Evolutionary conservation across 2,797 vertebrate genomes (phyloP), one percentile per base, ranked within the genome.

Genomic region (Bovichtus diacanthus): DNA sequence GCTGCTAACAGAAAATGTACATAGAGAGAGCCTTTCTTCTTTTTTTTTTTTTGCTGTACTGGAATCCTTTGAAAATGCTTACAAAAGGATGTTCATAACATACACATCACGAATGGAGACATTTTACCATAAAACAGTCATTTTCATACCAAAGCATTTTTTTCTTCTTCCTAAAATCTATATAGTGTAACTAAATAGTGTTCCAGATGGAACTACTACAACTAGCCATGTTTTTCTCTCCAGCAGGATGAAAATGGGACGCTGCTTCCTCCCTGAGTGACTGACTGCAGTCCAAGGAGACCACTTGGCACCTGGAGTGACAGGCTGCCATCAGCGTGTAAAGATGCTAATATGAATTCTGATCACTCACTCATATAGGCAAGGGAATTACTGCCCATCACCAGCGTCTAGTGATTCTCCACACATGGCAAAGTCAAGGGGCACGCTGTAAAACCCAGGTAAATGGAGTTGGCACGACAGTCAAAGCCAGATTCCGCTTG

Each of bases 301-400:
- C 88, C 86, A 86, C 84, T 92, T 92, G 92, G 91, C 89, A 94
- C 89, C 91, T 88, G 88, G 88, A 93, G 91, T 94, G 91, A 92
- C 92, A 91, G 90, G 76, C 90, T 91, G 91, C 89, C 89, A 89
- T 91, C 92, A 84, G 92, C 44, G 76, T 84, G 84, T 80, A 91
- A 92, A 94, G 90, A 93, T 90, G 91, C 89, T 92, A 91, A 93
- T 94, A 92, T 89, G 90, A 93, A 94, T 94, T 94, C 91, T 91
- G 91, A 94, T 93, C 93, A 92, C 91, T 93, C 85, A 72, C 89
- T 92, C 87, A 76, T 80, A 88, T 80, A 88, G 90, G 82, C 89
- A 64, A 70, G 90, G 90, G 92, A 91, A 91, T 94, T 91, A 89
- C 88, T 81, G 85, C 84, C 90, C 84, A 88, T 92, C 91, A 87